Conservation (phyloP, 2,797 vertebrate species). For the Cynodonichthys magdalenae region DNA sequence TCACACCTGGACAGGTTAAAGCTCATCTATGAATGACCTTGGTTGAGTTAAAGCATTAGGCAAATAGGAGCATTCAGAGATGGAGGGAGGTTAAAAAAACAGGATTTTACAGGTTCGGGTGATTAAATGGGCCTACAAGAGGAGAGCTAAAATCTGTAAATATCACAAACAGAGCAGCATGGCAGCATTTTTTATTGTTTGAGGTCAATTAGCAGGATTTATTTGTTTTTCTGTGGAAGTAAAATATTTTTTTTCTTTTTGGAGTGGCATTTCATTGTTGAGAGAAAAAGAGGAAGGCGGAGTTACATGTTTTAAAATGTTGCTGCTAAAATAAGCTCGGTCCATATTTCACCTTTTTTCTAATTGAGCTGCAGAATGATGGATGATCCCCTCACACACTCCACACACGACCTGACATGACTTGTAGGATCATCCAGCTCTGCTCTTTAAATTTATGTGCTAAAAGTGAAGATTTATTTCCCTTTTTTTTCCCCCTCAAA, state of each 20-base stretch:
- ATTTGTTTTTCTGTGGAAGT: background rate
- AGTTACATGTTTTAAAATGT: slow-evolving; percentile 8
- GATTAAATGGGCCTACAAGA: background rate
- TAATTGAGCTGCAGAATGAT: background rate
- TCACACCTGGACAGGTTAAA: slow-evolving; percentile 11
- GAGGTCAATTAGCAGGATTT: no score
- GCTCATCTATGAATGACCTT: slow-evolving; percentile 27
- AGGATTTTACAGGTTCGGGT: background rate
- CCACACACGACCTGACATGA: slow-evolving; percentile 10
- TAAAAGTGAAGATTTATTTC: background rate
- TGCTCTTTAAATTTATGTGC: background rate
- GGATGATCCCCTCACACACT: slow-evolving; percentile 11
- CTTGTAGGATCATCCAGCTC: background rate
- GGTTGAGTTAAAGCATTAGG: slow-evolving; percentile 15
- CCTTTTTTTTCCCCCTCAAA: background rate
- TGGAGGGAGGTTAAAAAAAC: background rate
- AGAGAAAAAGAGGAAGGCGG: background rate
- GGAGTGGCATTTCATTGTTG: background rate
- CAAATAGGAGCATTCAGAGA: background rate
- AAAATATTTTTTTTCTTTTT: background rate
- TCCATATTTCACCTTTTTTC: slow-evolving; percentile 5
- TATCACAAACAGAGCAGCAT: background rate
- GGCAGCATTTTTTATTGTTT: background rate
- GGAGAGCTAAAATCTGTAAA: slow-evolving; percentile 3
- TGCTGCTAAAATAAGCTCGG: background rate